Evolutionary conservation across 1,140 invertebrate genomes (phyloP), one percentile per base, ranked within the genome.

Genomic region (Drosophila tsacasi): DNA sequence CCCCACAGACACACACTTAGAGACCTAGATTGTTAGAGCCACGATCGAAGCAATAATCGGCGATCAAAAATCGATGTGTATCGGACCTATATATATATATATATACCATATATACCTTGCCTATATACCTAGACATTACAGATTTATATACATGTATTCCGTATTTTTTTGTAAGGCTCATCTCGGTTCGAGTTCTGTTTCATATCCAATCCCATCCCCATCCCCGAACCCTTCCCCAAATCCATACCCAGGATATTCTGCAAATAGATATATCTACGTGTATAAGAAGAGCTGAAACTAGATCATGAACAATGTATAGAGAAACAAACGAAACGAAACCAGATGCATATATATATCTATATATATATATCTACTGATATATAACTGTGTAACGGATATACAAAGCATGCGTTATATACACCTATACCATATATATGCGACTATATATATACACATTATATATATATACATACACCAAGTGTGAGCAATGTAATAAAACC

Each of bases 401-500:
- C 71, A 86, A 63, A 77, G 58, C 46, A 86, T 65, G 80, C 79
- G 68, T 81, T 85, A 78, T 83, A 83, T 79, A 83, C 72, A 84
- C 83, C 78, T 82, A 78, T 81, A 82, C 69, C 65, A 74, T 73
- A 76, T 69, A 76, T 60, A 49, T 75, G 58, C 52, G 39, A 74
- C 50, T 30, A 77, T 63, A 80, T 65, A 72, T 76, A 83, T 58
- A 64, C 44, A 64, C 61, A 57, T 39, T 57, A 57, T 61, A 76
- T 65, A 66, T 44, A 66, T 44, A 61, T 59, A 64, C 55, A 65
- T 67, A 80, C 68, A 67, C 68, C 54, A 60, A 73, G 69, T 71
- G 69, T 84, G 82, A 69, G 83, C 68, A 85, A 85, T 85, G 82
- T 85, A 85, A 84, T 71, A 85, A 63, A 85, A 84, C 77, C 83